Percentiles rank a stretch among this genome's conserved stretches.
phyloP scores from a whole-genome alignment of 2,797 vertebrate genomes.

The Typhlichthys subterraneus region DNA sequence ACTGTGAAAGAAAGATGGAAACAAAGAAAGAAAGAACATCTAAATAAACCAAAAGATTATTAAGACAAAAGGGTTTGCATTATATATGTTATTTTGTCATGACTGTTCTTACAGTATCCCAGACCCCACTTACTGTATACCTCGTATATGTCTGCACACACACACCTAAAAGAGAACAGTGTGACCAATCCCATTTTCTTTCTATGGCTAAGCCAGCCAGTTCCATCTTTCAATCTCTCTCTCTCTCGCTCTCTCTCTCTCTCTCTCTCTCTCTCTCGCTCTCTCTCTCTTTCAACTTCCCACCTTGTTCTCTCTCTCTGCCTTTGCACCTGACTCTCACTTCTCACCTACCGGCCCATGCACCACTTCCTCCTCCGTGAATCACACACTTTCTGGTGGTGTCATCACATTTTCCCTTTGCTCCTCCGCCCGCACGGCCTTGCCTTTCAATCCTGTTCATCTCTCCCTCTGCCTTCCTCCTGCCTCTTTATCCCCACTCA shows the following conservation, averaged over 20 bases:
- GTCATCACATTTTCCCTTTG: neutral
- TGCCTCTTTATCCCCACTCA: neutral
- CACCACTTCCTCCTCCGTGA: neutral
- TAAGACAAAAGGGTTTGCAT: neutral
- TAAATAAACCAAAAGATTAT: neutral
- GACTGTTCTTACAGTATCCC: conserved; percentile 7
- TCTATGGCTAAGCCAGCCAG: neutral
- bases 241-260: neutral
- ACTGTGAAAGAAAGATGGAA: neutral
- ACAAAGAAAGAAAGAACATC: neutral
- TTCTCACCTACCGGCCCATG: neutral
- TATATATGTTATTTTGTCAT: neutral
- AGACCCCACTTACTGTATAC: neutral
- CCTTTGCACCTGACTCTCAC: neutral
- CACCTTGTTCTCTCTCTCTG: neutral
- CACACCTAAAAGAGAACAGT: conserved; percentile 3
- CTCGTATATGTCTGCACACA: conserved; percentile 5
- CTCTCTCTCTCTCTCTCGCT: neutral
- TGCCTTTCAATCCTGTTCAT: neutral
- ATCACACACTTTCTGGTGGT: neutral
- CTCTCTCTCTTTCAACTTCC: neutral
- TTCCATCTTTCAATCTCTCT: neutral
- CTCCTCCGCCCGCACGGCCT: neutral
- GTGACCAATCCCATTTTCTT: neutral
- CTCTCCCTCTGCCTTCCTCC: neutral